Evolutionary conservation across 2,888 invertebrate genomes (phyloP), one percentile per base, ranked within the genome.

Genomic region (Parascotia fuliginaria): DNA sequence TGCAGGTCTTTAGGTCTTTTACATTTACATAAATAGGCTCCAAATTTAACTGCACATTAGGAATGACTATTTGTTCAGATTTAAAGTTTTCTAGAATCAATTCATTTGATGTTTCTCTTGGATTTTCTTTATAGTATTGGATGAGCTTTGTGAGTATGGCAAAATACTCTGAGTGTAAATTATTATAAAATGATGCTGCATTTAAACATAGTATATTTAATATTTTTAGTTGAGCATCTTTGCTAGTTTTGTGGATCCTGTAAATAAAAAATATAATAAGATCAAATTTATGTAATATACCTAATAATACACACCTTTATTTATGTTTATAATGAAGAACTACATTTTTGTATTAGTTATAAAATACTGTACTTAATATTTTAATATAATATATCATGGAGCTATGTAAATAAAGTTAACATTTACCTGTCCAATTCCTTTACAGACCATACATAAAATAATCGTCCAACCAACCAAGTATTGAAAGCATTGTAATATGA

Each of bases 401-500:
- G n/a, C n/a, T n/a, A n/a, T n/a, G n/a, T n/a, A n/a, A n/a, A n/a
- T n/a, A n/a, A n/a, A n/a, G n/a, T n/a, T n/a, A n/a, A n/a, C n/a
- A n/a, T n/a, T n/a, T 83, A 93, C 93, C 87, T 85, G 40, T 77
- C 73, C 31, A 94, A 76, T 65, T 93, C 89, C 40, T 93, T 86
- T 2, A 92, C 88, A 31, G 93, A 93, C 75, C 94, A 89, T 28
- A 95, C 84, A 82, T 94, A 94, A 75, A 95, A 95, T 65, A 95
- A 85, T 70, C 93, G 88, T n/a, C 95, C 95, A 44, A 95, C 84
- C 1, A 95, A 77, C 95, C 95, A 95, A 11, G 93, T 93, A 44
- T 94, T 94, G 62, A 95, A 95, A 1, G 94, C 81, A 68, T 84
- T 79, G 65, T 93, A 93, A 62, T 91, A 86, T 32, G 81, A 77